Percentiles rank a stretch among this genome's conserved stretches.
Evolutionary conservation across 1,140 invertebrate genomes (phyloP).

Genomic region (Laupala kohalensis): DNA sequence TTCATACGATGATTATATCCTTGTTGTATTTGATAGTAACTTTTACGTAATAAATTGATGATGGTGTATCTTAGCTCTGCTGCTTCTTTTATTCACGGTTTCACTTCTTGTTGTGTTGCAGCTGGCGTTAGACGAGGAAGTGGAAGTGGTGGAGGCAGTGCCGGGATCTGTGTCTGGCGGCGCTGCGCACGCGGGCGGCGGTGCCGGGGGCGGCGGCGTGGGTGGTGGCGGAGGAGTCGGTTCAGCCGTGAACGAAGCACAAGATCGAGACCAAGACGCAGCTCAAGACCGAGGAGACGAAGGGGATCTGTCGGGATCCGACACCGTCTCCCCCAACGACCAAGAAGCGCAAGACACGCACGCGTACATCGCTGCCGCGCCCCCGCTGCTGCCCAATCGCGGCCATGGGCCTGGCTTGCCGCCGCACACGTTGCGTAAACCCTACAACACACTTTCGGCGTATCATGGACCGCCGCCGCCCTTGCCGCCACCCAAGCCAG

Average conservation of each 20-base stretch:
- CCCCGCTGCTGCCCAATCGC: slow-evolving; percentile 4
- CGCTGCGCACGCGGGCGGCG: slow-evolving; percentile 30
- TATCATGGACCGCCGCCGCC: slow-evolving; percentile 51
- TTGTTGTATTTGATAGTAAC: too few species aligned
- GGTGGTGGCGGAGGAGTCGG: slow-evolving; percentile 32
- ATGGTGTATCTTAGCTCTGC: too few species aligned
- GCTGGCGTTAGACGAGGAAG: slow-evolving; percentile 39
- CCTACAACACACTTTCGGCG: slow-evolving; percentile 30
- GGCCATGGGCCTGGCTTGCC: slow-evolving; percentile 25
- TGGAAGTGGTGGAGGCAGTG: slow-evolving; percentile 48
- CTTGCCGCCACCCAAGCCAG: slow-evolving; percentile 34
- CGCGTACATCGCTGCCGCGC: background rate
- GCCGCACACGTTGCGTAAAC: slow-evolving; percentile 22
- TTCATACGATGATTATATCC: too few species aligned
- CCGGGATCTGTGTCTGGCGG: slow-evolving; percentile 36
- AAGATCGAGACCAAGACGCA: slow-evolving; percentile 1
- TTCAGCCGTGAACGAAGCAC: slow-evolving; percentile 23
- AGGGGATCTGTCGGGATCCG: slow-evolving; percentile 16
- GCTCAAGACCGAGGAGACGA: slow-evolving; percentile 23
- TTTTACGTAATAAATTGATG: too few species aligned
- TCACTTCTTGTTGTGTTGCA: slow-evolving; percentile 24
- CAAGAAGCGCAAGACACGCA: slow-evolving; percentile 16
- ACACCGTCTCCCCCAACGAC: slow-evolving; percentile 14
- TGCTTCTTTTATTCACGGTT: too few species aligned
- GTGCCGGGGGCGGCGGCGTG: slow-evolving; percentile 24